Evolutionary conservation across 1,140 invertebrate species (phyloP).

Genomic region (Aphis craccivora): DNA sequence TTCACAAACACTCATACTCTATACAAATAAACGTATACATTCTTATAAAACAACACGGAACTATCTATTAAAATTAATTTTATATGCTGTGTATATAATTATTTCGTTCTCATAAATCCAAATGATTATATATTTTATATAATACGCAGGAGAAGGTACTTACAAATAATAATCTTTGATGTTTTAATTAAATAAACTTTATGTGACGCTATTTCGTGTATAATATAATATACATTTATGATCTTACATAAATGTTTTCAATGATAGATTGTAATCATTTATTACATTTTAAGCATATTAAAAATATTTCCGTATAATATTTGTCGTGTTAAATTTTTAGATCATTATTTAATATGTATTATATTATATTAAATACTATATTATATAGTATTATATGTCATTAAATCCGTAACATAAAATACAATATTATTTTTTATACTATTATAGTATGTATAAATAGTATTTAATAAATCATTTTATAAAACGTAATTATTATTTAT

Average conservation of each 20-base stretch:
- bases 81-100: not conserved
- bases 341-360: not conserved
- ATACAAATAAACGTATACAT: not conserved
- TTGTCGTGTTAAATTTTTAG: not conserved
- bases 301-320: not conserved
- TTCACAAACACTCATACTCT: not conserved
- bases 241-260: not conserved
- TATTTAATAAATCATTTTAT: constrained; percentile 2
- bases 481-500: not conserved
- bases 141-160: not conserved
- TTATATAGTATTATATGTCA: not conserved
- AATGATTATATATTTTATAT: not conserved
- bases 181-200: not conserved
- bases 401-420: not conserved
- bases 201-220: not conserved
- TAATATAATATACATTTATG: not conserved
- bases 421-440: not conserved
- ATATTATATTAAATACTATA: not conserved
- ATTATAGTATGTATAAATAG: not conserved
- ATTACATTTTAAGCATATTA: not conserved
- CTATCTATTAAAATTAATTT: not conserved
- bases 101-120: not conserved
- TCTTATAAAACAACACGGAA: not conserved
- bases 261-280: not conserved
- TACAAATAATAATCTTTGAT: not conserved